Evolutionary conservation across 2,113 vertebrate genomes (phyloP).

Genomic region (Abramis brama): DNA sequence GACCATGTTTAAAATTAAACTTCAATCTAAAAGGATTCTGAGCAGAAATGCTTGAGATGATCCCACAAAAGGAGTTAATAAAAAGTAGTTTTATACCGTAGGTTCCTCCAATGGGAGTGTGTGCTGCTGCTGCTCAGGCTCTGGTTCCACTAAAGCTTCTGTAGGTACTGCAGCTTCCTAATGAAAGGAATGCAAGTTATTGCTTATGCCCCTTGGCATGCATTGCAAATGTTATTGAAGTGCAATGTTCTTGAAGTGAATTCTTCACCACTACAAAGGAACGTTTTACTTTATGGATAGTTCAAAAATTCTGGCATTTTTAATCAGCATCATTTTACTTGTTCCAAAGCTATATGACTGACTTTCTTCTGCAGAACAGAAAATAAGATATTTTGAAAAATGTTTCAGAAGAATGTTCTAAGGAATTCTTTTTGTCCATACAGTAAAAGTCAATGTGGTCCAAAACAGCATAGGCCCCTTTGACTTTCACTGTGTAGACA

Average conservation of each 20-base stretch:
- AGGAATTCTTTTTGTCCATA: not conserved
- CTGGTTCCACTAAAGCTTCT: conserved; percentile 35
- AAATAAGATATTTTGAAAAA: not conserved
- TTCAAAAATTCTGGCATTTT: not conserved
- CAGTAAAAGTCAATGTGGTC: not conserved
- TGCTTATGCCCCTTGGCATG: not conserved
- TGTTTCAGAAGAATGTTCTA: not conserved
- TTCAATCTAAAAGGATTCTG: conserved; percentile 30
- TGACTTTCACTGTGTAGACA: not conserved
- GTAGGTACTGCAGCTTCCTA: conserved; percentile 7
- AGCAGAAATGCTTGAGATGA: not conserved
- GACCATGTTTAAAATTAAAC: conserved; percentile 18
- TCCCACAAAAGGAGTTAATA: not conserved
- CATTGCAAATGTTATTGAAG: conserved; percentile 2
- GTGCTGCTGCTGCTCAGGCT: not conserved
- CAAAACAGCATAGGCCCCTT: not conserved
- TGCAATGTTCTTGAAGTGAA: not conserved
- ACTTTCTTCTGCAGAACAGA: not conserved
- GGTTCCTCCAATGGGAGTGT: not conserved
- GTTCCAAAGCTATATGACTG: not conserved
- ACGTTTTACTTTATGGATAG: not conserved
- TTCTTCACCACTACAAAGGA: not conserved
- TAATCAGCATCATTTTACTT: not conserved
- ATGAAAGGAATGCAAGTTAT: conserved; percentile 17
- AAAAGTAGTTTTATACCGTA: not conserved